phyloP scores from a whole-genome alignment of 2,113 vertebrate genomes.

The Blennius ocellaris region DNA sequence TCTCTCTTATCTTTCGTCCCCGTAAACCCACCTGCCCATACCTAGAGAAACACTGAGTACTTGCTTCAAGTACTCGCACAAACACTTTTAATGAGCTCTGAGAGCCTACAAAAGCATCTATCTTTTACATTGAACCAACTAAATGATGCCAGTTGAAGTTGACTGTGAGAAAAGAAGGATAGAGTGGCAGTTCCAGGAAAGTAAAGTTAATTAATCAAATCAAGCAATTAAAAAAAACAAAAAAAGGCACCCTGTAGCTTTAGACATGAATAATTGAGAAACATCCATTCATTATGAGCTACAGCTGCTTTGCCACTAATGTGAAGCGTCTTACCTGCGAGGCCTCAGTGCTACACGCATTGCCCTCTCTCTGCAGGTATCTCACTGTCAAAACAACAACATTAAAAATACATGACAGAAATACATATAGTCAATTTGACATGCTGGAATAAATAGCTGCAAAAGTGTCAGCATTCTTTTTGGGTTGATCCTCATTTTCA shows the following conservation, averaged over 20 bases:
- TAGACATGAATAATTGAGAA: too few relatives aligned
- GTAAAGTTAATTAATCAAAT: too few relatives aligned
- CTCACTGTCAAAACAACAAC: constrained; percentile 59
- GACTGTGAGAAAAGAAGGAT: too few relatives aligned
- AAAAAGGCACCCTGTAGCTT: too few relatives aligned
- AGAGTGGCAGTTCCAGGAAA: too few relatives aligned
- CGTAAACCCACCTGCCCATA: constrained; percentile 23
- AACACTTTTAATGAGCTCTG: constrained; percentile 18
- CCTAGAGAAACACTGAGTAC: constrained; percentile 18
- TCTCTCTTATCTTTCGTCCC: constrained; percentile 32
- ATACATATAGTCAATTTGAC: not conserved
- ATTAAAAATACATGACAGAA: not conserved
- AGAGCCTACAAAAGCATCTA: constrained; percentile 17
- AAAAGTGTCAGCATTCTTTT: not conserved
- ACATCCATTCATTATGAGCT: too few relatives aligned
- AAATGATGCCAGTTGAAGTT: too few relatives aligned
- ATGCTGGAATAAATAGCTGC: constrained; percentile 1
- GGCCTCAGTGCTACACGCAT: constrained; percentile 75
- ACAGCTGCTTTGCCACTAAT: not conserved
- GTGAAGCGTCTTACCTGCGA: constrained; percentile 73
- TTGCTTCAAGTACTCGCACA: constrained; percentile 11
- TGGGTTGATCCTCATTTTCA: too few relatives aligned
- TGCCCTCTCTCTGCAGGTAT: constrained; percentile 29
- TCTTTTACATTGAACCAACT: too few relatives aligned
- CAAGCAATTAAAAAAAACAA: too few relatives aligned